Evolutionary conservation across 2,888 invertebrate genomes (phyloP).

Genomic region (Agriopis aurantiaria): DNA sequence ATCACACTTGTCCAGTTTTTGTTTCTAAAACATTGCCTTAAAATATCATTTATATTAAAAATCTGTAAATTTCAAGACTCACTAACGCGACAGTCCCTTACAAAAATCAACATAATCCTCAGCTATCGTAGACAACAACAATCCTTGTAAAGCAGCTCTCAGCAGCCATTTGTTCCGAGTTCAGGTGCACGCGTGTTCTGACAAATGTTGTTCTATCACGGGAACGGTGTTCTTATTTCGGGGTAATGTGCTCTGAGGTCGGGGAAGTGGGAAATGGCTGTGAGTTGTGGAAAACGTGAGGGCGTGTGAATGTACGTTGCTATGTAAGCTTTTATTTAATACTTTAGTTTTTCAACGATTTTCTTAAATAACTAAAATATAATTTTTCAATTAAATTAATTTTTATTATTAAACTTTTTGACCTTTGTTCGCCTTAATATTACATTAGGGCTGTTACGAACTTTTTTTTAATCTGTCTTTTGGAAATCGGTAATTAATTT

Average conservation of each 20-base stretch:
- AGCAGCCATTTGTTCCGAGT: constrained; percentile 47
- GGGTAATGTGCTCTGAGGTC: constrained; percentile 20
- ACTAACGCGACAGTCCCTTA: background rate
- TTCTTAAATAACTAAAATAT: too few species aligned
- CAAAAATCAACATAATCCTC: constrained; percentile 3
- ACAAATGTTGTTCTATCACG: constrained; percentile 51
- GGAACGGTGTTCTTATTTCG: constrained; percentile 28
- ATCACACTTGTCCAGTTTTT: too few species aligned
- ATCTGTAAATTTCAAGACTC: background rate
- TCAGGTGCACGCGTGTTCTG: constrained; percentile 49
- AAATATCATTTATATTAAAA: too few species aligned
- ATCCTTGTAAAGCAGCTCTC: constrained; percentile 18
- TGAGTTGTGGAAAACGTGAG: background rate
- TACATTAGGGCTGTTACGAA: too few species aligned
- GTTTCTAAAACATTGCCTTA: too few species aligned
- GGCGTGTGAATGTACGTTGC: background rate
- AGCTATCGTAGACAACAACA: constrained; percentile 9
- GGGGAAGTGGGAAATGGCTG: background rate
- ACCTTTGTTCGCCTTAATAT: too few species aligned
- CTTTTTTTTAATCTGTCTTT: too few species aligned
- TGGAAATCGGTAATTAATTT: too few species aligned
- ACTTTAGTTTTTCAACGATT: background rate
- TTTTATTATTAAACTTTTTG: too few species aligned
- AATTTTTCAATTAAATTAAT: too few species aligned
- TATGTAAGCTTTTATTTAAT: background rate